These are phyloP conservation scores for Neocloeon triangulifer DNA, from an alignment of 1,140 invertebrate genomes.

Conservation along the genomic window DNA sequence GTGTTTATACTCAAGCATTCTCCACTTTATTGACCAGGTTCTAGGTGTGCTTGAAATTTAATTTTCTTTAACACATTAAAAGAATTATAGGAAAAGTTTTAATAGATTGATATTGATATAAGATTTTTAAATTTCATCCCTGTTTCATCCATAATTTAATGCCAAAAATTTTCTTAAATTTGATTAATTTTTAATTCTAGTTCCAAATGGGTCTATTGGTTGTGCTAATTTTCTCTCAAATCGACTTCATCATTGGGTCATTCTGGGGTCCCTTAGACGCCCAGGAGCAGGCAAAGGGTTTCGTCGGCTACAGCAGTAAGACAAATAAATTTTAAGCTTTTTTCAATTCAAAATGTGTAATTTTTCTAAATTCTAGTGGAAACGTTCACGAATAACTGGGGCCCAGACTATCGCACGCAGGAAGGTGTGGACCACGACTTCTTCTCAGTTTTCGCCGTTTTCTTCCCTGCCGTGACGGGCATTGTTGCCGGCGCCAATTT, in stretches of 20 bases:
- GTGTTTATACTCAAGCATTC: no score
- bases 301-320: slow-evolving; percentile 27
- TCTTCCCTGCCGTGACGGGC: slow-evolving; percentile 19
- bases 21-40: no score
- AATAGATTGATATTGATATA: no score
- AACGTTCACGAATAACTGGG: slow-evolving; percentile 14
- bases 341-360: no score
- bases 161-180: background rate
- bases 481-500: slow-evolving; percentile 35
- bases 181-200: no score
- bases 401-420: slow-evolving; percentile 13
- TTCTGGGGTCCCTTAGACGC: slow-evolving; percentile 27
- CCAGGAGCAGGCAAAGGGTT: slow-evolving; percentile 23
- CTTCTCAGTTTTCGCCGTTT: slow-evolving; percentile 17
- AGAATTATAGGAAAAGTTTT: no score
- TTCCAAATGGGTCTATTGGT: slow-evolving; percentile 33
- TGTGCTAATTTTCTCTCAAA: slow-evolving; percentile 29
- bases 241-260: slow-evolving; percentile 29
- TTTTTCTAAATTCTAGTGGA: slow-evolving; percentile 12
- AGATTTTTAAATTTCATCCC: no score
- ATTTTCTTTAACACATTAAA: no score
- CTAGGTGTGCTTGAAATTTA: no score
- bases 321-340: slow-evolving; percentile 2
- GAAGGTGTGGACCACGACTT: slow-evolving; percentile 16
- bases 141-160: background rate